A percentile compares a stretch with the other conserved stretches of the same genome.
Conservation (phyloP, 2,888 invertebrate species). For the Willowsia nigromaculata region DNA sequence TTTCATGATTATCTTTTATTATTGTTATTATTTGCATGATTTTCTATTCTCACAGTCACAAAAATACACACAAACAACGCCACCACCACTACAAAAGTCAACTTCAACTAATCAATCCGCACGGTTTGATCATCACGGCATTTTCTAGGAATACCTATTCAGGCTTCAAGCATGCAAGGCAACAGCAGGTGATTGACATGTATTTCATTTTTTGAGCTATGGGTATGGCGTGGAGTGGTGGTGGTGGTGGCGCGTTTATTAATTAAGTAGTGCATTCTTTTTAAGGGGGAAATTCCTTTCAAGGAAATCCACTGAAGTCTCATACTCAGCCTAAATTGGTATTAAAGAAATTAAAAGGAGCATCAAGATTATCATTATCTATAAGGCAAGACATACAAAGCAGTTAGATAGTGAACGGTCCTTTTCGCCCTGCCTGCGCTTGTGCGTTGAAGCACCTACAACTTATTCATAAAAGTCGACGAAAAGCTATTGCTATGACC, state of each 20-base stretch:
- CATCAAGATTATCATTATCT: neutral
- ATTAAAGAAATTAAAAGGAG: constrained; percentile 60
- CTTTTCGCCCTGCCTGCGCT: too few species aligned
- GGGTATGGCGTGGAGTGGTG: constrained; percentile 2
- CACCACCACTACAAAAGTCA: constrained; percentile 17
- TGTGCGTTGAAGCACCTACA: too few species aligned
- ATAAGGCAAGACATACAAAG: neutral
- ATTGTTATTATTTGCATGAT: constrained; percentile 20
- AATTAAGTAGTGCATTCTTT: constrained; percentile 55
- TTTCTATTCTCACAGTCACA: constrained; percentile 21
- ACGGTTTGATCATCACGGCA: constrained; percentile 37
- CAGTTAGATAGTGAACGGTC: neutral
- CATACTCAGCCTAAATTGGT: constrained; percentile 62
- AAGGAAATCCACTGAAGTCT: constrained; percentile 55
- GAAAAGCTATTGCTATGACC: too few species aligned
- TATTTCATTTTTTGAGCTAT: constrained; percentile 52
- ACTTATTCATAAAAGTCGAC: too few species aligned
- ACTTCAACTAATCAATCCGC: constrained; percentile 50
- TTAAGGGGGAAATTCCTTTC: constrained; percentile 58
- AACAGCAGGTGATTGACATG: constrained; percentile 57
- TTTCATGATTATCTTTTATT: constrained; percentile 11
- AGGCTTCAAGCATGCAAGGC: constrained; percentile 1
- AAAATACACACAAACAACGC: constrained; percentile 16
- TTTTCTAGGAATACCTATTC: constrained; percentile 22
- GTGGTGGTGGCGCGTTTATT: constrained; percentile 35